phyloP scores from a whole-genome alignment of 1,140 invertebrate genomes.

The Pemphigus obesinymphae region DNA sequence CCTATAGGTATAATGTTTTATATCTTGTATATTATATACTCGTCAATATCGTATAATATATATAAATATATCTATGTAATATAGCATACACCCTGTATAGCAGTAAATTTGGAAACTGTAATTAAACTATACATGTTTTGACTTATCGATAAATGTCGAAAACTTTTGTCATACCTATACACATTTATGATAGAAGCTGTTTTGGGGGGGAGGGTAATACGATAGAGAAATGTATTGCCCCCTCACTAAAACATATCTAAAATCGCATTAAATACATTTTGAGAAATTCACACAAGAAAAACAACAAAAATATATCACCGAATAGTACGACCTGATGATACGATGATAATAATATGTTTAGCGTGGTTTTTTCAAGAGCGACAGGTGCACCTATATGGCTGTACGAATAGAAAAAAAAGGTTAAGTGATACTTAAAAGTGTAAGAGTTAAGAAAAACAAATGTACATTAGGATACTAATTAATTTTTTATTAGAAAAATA shows the following conservation, averaged over 20 bases:
- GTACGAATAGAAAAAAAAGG: neutral
- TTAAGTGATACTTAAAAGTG: conserved; percentile 24
- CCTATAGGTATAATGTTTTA: neutral
- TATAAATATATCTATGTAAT: neutral
- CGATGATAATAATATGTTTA: too few relatives aligned
- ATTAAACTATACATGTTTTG: neutral
- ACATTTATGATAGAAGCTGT: too few relatives aligned
- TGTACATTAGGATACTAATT: neutral
- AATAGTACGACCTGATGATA: too few relatives aligned
- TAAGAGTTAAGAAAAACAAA: neutral
- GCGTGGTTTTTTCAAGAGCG: too few relatives aligned
- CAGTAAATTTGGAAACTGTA: neutral
- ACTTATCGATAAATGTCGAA: too few relatives aligned
- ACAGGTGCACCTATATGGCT: neutral
- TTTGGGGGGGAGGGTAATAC: too few relatives aligned
- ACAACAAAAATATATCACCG: too few relatives aligned
- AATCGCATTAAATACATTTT: too few relatives aligned
- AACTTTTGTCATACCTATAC: too few relatives aligned
- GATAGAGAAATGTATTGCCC: too few relatives aligned
- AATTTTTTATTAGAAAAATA: conserved; percentile 16
- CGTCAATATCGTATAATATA: neutral
- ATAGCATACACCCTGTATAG: neutral
- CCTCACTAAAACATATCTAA: too few relatives aligned
- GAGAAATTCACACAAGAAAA: too few relatives aligned
- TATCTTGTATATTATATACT: neutral